phyloP scores from a whole-genome alignment of 2,888 invertebrate genomes.

The Athrips mouffetella region DNA sequence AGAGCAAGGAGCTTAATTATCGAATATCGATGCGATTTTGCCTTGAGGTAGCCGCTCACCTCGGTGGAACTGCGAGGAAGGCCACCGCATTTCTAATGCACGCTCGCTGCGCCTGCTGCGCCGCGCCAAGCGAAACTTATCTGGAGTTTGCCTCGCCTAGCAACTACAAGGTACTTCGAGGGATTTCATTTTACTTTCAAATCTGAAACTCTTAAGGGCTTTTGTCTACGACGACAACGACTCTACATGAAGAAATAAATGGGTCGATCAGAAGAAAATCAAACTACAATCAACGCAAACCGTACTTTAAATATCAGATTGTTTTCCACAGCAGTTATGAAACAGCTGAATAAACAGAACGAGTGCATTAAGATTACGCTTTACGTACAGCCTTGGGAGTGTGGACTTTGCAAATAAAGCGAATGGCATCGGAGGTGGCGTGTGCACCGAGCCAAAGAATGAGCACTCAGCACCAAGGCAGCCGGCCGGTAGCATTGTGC shows the following conservation, averaged over 20 bases:
- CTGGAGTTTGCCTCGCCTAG: slow-evolving; percentile 35
- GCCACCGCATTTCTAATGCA: slow-evolving; percentile 65
- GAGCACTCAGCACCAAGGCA: slow-evolving; percentile 18
- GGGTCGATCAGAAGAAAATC: too few relatives aligned
- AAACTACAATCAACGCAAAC: background rate
- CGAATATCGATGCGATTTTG: slow-evolving; percentile 56
- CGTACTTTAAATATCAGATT: background rate
- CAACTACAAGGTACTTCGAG: slow-evolving; percentile 27
- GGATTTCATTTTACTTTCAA: slow-evolving; percentile 1
- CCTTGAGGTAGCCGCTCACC: slow-evolving; percentile 68
- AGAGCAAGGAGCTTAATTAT: slow-evolving; percentile 50
- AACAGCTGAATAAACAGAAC: slow-evolving; percentile 9
- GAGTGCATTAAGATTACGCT: slow-evolving; percentile 1
- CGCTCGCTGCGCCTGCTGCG: slow-evolving; percentile 24
- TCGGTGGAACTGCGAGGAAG: slow-evolving; percentile 59
- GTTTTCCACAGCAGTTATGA: background rate
- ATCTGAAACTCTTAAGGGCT: too few relatives aligned
- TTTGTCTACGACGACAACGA: too few relatives aligned
- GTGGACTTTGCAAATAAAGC: slow-evolving; percentile 14
- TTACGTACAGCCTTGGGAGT: slow-evolving; percentile 11
- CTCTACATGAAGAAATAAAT: too few relatives aligned
- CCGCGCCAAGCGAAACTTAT: slow-evolving; percentile 51
- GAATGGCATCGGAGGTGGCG: slow-evolving; percentile 3
- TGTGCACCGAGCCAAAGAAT: slow-evolving; percentile 13
- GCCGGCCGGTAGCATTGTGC: slow-evolving; percentile 40